Conservation (phyloP, 2,113 vertebrate genomes). For the Pseudonaja textilis region DNA sequence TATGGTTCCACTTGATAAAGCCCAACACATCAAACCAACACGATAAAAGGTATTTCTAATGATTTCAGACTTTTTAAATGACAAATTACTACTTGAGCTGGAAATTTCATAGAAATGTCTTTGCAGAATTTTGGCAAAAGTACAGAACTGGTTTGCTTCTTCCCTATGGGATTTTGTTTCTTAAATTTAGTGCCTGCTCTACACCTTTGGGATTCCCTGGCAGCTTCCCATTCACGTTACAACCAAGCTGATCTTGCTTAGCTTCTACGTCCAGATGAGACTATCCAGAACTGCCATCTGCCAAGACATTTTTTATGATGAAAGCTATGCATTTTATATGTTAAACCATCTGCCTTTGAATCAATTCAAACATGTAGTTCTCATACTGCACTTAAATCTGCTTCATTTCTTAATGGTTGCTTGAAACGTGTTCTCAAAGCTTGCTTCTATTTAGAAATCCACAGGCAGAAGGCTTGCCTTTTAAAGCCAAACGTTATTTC, state of each 20-base stretch:
- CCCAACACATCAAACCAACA: not conserved
- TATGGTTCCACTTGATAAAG: not conserved
- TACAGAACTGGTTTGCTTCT: not conserved
- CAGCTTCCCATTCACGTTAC: not conserved
- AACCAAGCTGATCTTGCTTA: not conserved
- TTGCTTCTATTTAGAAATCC: not conserved
- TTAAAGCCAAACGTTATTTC: not conserved
- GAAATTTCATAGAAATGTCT: not conserved
- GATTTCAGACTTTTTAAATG: not conserved
- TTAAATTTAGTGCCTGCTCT: not conserved
- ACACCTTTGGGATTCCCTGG: not conserved
- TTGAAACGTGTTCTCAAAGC: not conserved
- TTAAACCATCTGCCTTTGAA: not conserved
- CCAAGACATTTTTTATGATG: not conserved
- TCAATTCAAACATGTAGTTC: not conserved
- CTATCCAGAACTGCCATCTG: not conserved
- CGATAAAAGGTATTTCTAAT: not conserved
- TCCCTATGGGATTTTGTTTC: not conserved
- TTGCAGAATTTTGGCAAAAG: not conserved
- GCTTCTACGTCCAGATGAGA: not conserved
- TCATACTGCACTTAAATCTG: not conserved
- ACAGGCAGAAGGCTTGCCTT: not conserved
- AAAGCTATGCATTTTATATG: not conserved
- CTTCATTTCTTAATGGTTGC: not conserved
- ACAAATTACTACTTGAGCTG: not conserved